These are phyloP conservation scores for Sinocyclocheilus maitianheensis DNA, from an alignment of 2,113 vertebrate genomes.

Conservation along the genomic window DNA sequence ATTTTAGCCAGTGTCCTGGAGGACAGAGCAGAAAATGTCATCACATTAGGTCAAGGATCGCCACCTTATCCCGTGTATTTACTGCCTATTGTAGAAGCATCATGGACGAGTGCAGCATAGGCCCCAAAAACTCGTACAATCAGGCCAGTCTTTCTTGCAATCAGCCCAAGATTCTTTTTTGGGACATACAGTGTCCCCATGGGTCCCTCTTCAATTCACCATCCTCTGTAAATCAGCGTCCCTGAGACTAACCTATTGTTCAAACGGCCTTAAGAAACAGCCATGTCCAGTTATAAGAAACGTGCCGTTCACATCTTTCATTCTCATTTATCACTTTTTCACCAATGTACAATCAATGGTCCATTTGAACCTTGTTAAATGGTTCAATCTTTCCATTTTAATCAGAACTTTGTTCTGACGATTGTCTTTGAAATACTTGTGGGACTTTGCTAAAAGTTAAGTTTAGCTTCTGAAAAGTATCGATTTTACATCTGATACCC, in stretches of 20 bases:
- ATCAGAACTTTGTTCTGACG: slow-evolving; percentile 12
- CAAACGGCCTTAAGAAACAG: slow-evolving; percentile 35
- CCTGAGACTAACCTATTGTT: slow-evolving; percentile 58
- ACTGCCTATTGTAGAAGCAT: slow-evolving; percentile 71
- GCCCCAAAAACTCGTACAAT: slow-evolving; percentile 62
- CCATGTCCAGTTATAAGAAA: slow-evolving; percentile 42
- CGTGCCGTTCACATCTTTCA: slow-evolving; percentile 61
- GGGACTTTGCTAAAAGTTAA: slow-evolving; percentile 36
- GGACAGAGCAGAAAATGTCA: slow-evolving; percentile 71
- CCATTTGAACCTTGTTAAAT: slow-evolving; percentile 25
- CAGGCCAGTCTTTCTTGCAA: slow-evolving; percentile 71
- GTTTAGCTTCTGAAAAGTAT: slow-evolving; percentile 55
- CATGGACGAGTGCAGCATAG: slow-evolving; percentile 61
- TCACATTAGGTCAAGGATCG: slow-evolving; percentile 65
- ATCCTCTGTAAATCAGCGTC: slow-evolving; percentile 67
- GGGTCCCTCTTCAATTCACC: slow-evolving; percentile 51
- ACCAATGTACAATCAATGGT: slow-evolving; percentile 64
- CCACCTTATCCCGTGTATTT: slow-evolving; percentile 68
- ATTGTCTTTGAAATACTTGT: slow-evolving; percentile 2
- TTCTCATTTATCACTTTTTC: slow-evolving; percentile 38
- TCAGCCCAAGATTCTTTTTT: slow-evolving; percentile 73
- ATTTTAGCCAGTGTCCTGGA: slow-evolving; percentile 62
- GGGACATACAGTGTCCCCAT: slow-evolving; percentile 67
- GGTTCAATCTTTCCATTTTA: slow-evolving; percentile 15
- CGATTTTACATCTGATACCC: slow-evolving; percentile 66